Conservation (phyloP, 2,888 invertebrate species). For the Axea sp. region DNA sequence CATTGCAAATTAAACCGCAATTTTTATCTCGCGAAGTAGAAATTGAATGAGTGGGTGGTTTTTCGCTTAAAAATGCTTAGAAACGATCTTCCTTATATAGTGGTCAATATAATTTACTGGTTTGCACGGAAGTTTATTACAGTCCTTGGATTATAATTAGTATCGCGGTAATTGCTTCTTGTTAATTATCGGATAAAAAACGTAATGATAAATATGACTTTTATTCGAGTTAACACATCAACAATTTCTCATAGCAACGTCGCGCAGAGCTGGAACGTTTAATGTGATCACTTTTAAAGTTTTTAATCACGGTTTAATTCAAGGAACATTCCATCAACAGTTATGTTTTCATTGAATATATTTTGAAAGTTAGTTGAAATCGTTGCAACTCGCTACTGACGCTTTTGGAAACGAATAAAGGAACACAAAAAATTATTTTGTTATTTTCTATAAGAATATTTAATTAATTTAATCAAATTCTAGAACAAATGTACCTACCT, state of each 20-base stretch:
- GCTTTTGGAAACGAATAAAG: conserved; percentile 7
- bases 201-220: background rate
- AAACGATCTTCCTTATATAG: conserved; percentile 13
- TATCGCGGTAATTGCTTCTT: conserved; percentile 4
- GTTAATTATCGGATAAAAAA: conserved; percentile 3
- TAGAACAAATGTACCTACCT: conserved; percentile 20
- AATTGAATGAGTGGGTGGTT: conserved; percentile 12
- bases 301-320: too few species aligned
- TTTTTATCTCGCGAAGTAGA: too few species aligned
- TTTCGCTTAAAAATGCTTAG: background rate
- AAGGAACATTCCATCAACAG: conserved; percentile 6
- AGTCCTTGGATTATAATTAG: conserved; percentile 15
- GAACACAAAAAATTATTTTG: background rate
- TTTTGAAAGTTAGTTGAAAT: conserved; percentile 1
- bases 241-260: too few species aligned
- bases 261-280: too few species aligned
- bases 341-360: conserved; percentile 15
- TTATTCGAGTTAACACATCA: too few species aligned
- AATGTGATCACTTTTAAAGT: too few species aligned
- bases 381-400: background rate
- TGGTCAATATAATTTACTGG: conserved; percentile 17
- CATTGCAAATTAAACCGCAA: too few species aligned
- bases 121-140: conserved; percentile 12
- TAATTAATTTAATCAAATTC: conserved; percentile 45
- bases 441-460: conserved; percentile 25